A percentile compares a stretch with the other conserved stretches of the same genome.
These are phyloP conservation scores for Eudyptes chrysolophus DNA, from an alignment of 2,113 vertebrate genomes.

Conservation along the genomic window DNA sequence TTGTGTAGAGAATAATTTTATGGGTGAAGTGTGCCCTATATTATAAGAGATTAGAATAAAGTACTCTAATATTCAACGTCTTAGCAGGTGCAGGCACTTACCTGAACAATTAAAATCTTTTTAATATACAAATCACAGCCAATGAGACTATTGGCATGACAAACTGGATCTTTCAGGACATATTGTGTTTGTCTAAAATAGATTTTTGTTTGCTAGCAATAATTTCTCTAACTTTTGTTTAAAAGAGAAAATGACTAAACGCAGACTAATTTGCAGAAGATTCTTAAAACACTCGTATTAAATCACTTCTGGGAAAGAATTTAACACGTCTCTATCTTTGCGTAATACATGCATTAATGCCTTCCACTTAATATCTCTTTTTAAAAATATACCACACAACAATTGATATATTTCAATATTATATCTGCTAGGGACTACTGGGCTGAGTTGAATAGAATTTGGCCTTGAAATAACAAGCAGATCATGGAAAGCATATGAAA, in stretches of 20 bases:
- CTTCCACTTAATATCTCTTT: not conserved
- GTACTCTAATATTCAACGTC: constrained; percentile 79
- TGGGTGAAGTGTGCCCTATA: constrained; percentile 81
- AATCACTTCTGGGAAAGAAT: not conserved
- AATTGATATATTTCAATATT: not conserved
- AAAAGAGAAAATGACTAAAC: constrained; percentile 63
- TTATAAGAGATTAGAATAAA: constrained; percentile 81
- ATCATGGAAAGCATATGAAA: constrained; percentile 28
- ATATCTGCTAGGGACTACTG: not conserved
- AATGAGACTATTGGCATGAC: constrained; percentile 71
- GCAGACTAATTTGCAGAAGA: constrained; percentile 14
- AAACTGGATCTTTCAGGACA: constrained; percentile 76
- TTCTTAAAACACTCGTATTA: not conserved
- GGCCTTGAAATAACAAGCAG: constrained; percentile 43
- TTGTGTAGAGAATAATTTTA: constrained; percentile 81
- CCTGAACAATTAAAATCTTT: constrained; percentile 85
- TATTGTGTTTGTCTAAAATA: constrained; percentile 71
- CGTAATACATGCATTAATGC: not conserved
- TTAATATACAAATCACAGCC: constrained; percentile 83
- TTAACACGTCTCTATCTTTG: not conserved
- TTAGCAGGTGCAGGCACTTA: constrained; percentile 84
- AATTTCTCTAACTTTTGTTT: constrained; percentile 70
- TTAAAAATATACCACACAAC: not conserved
- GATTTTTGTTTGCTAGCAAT: constrained; percentile 66
- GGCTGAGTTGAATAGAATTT: not conserved